Evolutionary conservation across 2,888 invertebrate species (phyloP).

Genomic region (Pheosia gnoma): DNA sequence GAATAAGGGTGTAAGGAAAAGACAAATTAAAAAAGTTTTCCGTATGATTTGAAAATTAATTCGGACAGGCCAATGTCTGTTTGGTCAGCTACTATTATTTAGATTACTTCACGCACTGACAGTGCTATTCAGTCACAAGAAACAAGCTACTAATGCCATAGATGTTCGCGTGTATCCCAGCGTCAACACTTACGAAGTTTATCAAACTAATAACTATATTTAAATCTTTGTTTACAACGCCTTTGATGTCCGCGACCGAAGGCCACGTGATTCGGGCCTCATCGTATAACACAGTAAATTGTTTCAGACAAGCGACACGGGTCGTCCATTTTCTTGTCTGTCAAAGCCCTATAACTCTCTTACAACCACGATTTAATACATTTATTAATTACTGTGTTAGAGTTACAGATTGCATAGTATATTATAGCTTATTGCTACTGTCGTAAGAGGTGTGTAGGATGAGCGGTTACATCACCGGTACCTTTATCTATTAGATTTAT

Average conservation of each 20-base stretch:
- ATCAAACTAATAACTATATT: constrained; percentile 2
- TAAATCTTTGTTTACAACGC: constrained; percentile 1
- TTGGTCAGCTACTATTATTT: too few species aligned
- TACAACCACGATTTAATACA: background rate
- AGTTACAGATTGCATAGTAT: background rate
- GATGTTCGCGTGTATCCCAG: background rate
- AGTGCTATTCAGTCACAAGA: background rate
- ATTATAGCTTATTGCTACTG: background rate
- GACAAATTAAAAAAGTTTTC: too few species aligned
- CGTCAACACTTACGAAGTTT: background rate
- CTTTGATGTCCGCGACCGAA: background rate
- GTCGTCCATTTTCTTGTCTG: background rate
- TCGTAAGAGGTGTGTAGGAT: background rate
- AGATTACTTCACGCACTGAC: background rate
- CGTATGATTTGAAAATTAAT: too few species aligned
- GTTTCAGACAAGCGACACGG: background rate
- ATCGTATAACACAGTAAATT: background rate
- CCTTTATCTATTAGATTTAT: background rate
- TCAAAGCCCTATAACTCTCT: background rate
- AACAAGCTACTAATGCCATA: background rate
- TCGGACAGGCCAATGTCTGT: too few species aligned
- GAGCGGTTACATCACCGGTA: background rate
- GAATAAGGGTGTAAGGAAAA: too few species aligned
- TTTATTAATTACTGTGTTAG: background rate
- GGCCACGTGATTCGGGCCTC: background rate